Evolutionary conservation across 2,888 invertebrate species (phyloP), one percentile per base, ranked within the genome.

Genomic region (Boloria euphrosyne): DNA sequence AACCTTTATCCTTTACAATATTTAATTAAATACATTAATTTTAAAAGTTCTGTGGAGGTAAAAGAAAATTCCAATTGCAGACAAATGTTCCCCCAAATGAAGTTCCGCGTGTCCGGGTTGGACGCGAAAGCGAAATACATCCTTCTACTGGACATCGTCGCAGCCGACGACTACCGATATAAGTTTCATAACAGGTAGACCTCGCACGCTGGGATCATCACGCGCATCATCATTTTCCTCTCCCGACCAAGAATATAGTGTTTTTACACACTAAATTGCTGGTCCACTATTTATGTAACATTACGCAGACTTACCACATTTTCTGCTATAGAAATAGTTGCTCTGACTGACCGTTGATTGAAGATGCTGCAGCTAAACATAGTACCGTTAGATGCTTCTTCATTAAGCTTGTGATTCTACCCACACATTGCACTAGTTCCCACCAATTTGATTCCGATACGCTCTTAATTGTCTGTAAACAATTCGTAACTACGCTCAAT

Each of bases 71-170:
- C 79, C 79, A 71, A 80, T 85, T 96, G 73, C 96, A 99, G 99
- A 94, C 98, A 99, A 95, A 99, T 99, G 98, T 99, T 99, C 93
- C 99, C 99, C 83, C 98, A 99, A 93, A 99, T 97, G 96, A 99
- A 99, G 95, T 98, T 99, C 93, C 97, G 98, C 86, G 97, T 99
- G 82, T 97, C 97, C 85, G 99, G 99, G 80, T 94, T 99, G 93
- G 99, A 99, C 94, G 97, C 98, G 89, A 98, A 98, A 93, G 97
- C 98, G 86, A 99, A 99, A 94, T 99, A 99, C 95, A 98, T 99
- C 91, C 95, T 99, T 73, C 95, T 99, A 81, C 95, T 99, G 96
- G 99, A 99, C 94, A 98, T 99, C 90, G 98, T 99, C 80, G 98
- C 99, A 58, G 98, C 99, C 73, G 99, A 99, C 93, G 99, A 99